Conservation (phyloP, 2,888 invertebrate genomes). For the Eubasilissa splendida region DNA sequence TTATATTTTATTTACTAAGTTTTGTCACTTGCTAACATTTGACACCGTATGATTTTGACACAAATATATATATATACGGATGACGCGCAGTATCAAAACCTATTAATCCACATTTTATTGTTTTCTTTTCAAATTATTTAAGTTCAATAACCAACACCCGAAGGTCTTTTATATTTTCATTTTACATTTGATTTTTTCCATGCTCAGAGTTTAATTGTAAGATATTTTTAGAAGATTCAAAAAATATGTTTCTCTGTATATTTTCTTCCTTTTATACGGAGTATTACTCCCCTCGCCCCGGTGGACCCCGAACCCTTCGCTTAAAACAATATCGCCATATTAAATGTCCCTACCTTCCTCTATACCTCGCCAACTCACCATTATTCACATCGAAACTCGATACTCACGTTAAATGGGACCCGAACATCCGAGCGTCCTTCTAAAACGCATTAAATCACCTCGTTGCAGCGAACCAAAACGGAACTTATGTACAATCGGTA, state of each 20-base stretch:
- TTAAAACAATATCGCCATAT: constrained; percentile 48
- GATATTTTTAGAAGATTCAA: neutral
- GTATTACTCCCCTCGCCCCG: neutral
- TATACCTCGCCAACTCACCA: constrained; percentile 38
- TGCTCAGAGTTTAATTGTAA: too few relatives aligned
- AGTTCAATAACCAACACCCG: too few relatives aligned
- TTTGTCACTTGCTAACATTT: too few relatives aligned
- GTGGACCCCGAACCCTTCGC: constrained; percentile 34
- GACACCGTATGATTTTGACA: too few relatives aligned
- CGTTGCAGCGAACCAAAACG: constrained; percentile 15
- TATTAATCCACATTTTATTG: too few relatives aligned
- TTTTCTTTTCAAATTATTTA: too few relatives aligned
- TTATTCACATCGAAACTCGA: constrained; percentile 55
- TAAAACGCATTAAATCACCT: constrained; percentile 36
- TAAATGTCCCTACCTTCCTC: constrained; percentile 35
- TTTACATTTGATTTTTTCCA: too few relatives aligned
- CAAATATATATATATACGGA: too few relatives aligned
- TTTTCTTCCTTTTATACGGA: neutral
- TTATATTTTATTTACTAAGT: too few relatives aligned
- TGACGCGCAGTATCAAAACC: too few relatives aligned
- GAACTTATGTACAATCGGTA: neutral
- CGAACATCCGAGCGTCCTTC: constrained; percentile 20
- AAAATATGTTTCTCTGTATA: neutral
- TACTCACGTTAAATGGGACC: constrained; percentile 42
- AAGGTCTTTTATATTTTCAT: too few relatives aligned